phyloP scores from a whole-genome alignment of 2,888 invertebrate species.

The Oxystoma pomonae region DNA sequence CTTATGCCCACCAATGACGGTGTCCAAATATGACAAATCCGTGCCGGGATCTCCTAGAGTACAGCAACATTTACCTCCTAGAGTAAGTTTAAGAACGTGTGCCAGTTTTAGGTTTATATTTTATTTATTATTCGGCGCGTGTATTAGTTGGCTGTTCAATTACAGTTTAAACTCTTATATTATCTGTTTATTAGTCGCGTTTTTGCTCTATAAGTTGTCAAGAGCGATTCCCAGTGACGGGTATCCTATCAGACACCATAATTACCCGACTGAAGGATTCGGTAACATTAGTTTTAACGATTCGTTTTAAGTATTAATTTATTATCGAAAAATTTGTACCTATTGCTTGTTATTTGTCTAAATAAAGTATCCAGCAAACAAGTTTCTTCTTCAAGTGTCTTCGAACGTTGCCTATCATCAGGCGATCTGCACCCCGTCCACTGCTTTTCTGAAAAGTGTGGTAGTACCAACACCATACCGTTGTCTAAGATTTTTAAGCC shows the following conservation, averaged over 20 bases:
- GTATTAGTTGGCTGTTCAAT: conserved; percentile 53
- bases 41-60: conserved; percentile 54
- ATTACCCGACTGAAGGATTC: conserved; percentile 39
- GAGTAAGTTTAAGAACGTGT: conserved; percentile 63
- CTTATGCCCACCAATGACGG: conserved; percentile 58
- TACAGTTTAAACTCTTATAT: conserved; percentile 52
- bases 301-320: conserved; percentile 38
- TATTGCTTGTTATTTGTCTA: too few relatives aligned
- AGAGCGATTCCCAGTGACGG: conserved; percentile 44
- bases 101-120: conserved; percentile 60
- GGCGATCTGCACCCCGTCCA: too few relatives aligned
- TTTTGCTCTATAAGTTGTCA: conserved; percentile 50
- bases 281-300: conserved; percentile 42
- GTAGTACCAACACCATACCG: too few relatives aligned
- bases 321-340: too few relatives aligned
- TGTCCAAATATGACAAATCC: conserved; percentile 60
- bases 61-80: conserved; percentile 58
- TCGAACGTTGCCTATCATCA: too few relatives aligned
- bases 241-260: conserved; percentile 26
- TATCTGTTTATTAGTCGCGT: conserved; percentile 48
- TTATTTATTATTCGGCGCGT: conserved; percentile 52
- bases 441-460: too few relatives aligned
- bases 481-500: too few relatives aligned
- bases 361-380: too few relatives aligned
- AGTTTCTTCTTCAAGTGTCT: too few relatives aligned